Base-by-base conservation (phyloP, 1,140 invertebrate genomes). In the Diorhabda carinulata region DNA sequence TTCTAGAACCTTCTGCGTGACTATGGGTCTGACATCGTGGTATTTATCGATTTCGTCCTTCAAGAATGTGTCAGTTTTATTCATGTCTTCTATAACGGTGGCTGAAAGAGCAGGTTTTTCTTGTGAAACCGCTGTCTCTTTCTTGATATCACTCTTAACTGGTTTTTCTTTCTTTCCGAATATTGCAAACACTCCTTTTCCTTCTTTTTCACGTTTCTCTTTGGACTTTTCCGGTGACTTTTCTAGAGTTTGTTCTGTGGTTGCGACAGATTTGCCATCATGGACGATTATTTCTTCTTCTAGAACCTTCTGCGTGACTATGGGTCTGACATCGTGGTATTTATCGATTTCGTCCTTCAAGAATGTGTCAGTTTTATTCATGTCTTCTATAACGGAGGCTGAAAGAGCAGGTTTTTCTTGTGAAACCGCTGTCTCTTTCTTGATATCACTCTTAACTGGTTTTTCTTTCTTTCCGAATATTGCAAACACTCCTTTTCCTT, bases 1-100 rank as follows among this genome's bases (percentile, higher is more conserved):
- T 40, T 40, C 3, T 57, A 6, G 7, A 66, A 47, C 47, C 2
- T 9, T 25, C 1, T 25, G 25, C 5, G n/a, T 47, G 5, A 58
- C 9, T 5, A 68, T 52, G 0, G 43, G 68, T 42, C 63, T 64
- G 6, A 72, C 71, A 68, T 76, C 72, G 56, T 76, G 61, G 65
- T 72, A 74, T 5, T 61, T 70, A n/a, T 69, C 62, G 57, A 76
- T 57, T 70, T 76, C 75, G 42, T 67, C 45, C 2, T 41, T 70
- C 10, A 76, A 62, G 43, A 74, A 73, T 10, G 69, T 44, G 4
- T 69, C 60, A 56, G 60, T 67, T 41, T 68, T 43, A 9, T 57
- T 43, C 47, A 71, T 63, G 42, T 60, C 42, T 43, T 58, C 9
- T 4, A 68, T 62, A 43, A 57, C 57, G 8, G n/a, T 59, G 10